Evolutionary conservation across 2,888 invertebrate species (phyloP), one percentile per base, ranked within the genome.

Genomic region (Apodemia duryi): DNA sequence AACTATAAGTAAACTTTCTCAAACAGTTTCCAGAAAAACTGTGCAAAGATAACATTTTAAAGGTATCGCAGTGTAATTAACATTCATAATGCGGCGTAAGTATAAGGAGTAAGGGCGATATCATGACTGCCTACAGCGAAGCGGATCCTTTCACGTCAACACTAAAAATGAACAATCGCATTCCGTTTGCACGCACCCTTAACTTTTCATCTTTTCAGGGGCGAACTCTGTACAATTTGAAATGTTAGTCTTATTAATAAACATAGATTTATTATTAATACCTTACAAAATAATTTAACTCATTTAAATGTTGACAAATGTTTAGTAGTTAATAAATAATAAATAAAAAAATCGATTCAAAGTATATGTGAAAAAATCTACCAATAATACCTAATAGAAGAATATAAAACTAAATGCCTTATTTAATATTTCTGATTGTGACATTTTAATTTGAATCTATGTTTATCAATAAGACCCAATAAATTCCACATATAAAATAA

Each of bases 81-180:
- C 49, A 65, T 65, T 65, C 61, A 61, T 51, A 61, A 61, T 46
- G 35, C 62, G 49, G 43, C 28, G 60, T 63, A 63, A 65, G 61
- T 61, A 28, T 61, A 65, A 61, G 61, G 75, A 75, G 75, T 75
- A 76, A 68, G 46, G 72, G 69, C 71, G 72, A 75, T 78, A 77
- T 75, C 80, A 80, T 73, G 80, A 81, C 74, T 75, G 79, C 85
- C 80, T 73, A 67, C 71, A 79, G 81, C 78, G 69, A 43, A 68
- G 68, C 65, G 71, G 76, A 81, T 82, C 79, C 77, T 78, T 75
- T 71, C 77, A 75, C 76, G 75, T 73, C 73, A 74, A 68, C 70
- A 66, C 61, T 67, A 63, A 70, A 67, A 68, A 54, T 67, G 62
- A 67, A 66, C 69, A 69, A 70, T 66, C 67, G 63, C 68, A 69